phyloP scores from a whole-genome alignment of 2,113 vertebrate species.

The Dinomys branickii region DNA sequence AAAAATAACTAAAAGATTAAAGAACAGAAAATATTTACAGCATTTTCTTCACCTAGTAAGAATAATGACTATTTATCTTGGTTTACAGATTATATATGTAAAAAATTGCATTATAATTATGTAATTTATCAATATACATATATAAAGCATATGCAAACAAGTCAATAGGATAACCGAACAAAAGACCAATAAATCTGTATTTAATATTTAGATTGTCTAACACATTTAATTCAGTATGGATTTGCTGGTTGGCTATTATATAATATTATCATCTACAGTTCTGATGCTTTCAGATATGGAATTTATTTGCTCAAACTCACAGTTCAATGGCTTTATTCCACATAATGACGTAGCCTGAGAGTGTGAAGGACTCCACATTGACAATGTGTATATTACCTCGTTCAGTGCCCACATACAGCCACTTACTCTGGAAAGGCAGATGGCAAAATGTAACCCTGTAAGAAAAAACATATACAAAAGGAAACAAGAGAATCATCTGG shows the following conservation, averaged over 20 bases:
- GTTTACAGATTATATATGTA: background rate
- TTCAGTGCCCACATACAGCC: conserved; percentile 98
- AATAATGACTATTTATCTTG: background rate
- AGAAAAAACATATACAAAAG: conserved; percentile 76
- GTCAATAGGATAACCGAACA: background rate
- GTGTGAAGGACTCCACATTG: conserved; percentile 99
- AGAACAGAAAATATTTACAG: background rate
- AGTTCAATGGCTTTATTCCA: conserved; percentile 99
- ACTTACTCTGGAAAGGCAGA: conserved; percentile 99
- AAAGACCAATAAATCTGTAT: conserved; percentile 17
- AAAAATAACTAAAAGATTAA: conserved; percentile 42
- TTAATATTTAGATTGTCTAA: conserved; percentile 5
- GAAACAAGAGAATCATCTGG: conserved; percentile 5
- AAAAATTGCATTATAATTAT: background rate
- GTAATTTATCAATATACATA: background rate
- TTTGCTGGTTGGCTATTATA: background rate
- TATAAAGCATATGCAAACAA: background rate
- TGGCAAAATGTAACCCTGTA: conserved; percentile 98
- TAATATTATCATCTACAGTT: background rate
- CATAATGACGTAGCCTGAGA: conserved; percentile 99
- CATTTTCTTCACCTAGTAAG: background rate
- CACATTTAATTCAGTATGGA: conserved; percentile 1
- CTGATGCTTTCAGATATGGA: conserved; percentile 56
- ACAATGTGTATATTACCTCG: conserved; percentile 99
- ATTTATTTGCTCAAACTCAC: conserved; percentile 88